Conservation (phyloP, 2,113 vertebrate genomes). For the Haplochromis burtoni region DNA sequence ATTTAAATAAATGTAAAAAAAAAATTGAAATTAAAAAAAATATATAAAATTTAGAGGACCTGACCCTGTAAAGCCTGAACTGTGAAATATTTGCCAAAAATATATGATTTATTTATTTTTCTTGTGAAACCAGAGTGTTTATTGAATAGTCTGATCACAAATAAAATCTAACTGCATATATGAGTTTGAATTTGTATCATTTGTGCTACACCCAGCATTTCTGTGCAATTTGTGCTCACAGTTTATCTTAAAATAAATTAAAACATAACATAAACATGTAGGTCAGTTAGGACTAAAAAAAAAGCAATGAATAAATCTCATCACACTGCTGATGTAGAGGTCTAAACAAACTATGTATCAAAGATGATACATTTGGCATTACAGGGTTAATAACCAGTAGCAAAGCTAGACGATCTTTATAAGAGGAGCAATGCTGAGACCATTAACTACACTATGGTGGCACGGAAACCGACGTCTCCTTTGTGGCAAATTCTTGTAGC, state of each 20-base stretch:
- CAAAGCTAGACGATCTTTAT: background rate
- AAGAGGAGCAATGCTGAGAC: background rate
- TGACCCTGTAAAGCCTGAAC: background rate
- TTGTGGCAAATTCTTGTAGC: background rate
- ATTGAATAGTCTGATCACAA: background rate
- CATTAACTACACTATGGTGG: background rate
- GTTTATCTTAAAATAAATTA: background rate
- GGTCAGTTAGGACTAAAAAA: background rate
- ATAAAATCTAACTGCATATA: accelerated
- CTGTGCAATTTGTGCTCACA: background rate
- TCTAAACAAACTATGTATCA: background rate
- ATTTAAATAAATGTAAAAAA: background rate
- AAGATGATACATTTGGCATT: background rate
- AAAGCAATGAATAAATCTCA: accelerated
- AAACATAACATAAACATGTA: background rate
- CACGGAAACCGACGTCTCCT: background rate
- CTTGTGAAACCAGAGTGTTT: background rate
- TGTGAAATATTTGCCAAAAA: background rate
- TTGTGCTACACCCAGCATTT: background rate
- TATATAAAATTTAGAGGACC: accelerated
- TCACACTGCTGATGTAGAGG: background rate
- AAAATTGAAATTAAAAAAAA: accelerated
- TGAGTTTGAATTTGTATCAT: accelerated
- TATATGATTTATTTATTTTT: background rate
- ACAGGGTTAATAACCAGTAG: background rate